Percentiles rank a stretch among this genome's conserved stretches.
Conservation (phyloP, 2,113 vertebrate species). For the Embiotoca jacksoni region DNA sequence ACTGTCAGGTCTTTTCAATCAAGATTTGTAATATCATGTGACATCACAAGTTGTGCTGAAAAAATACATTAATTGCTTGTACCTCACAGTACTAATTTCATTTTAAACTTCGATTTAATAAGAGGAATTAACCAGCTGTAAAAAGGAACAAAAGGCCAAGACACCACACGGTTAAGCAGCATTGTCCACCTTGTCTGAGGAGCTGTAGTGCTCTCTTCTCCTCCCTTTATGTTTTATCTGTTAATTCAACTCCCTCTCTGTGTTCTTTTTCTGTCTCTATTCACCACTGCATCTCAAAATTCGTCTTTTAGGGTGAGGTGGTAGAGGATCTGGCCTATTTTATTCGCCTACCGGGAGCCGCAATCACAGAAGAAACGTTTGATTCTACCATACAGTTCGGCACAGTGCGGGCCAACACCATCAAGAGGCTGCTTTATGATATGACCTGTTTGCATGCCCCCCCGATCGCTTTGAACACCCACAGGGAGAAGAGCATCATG, state of each 20-base stretch:
- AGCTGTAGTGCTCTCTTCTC: not conserved
- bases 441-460: slow-evolving; percentile 85
- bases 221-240: not conserved
- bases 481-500: slow-evolving; percentile 86
- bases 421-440: slow-evolving; percentile 76
- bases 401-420: slow-evolving; percentile 72
- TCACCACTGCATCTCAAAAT: not conserved
- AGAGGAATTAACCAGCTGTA: too few relatives aligned
- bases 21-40: too few relatives aligned
- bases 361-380: slow-evolving; percentile 84
- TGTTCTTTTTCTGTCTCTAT: not conserved
- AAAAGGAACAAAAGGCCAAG: too few relatives aligned
- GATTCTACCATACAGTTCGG: slow-evolving; percentile 83
- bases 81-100: too few relatives aligned
- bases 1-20: too few relatives aligned
- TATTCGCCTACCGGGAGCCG: slow-evolving; percentile 75
- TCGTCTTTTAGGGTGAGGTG: slow-evolving; percentile 58
- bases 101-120: too few relatives aligned
- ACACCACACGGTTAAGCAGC: not conserved
- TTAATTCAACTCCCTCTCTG: not conserved
- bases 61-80: too few relatives aligned
- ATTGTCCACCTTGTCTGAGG: not conserved
- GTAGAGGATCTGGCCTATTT: slow-evolving; percentile 86
- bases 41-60: too few relatives aligned
- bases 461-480: slow-evolving; percentile 75